Percentiles rank a stretch among this genome's conserved stretches.
Conservation (phyloP, 2,888 invertebrate species). For the Ormyrus rosae region DNA sequence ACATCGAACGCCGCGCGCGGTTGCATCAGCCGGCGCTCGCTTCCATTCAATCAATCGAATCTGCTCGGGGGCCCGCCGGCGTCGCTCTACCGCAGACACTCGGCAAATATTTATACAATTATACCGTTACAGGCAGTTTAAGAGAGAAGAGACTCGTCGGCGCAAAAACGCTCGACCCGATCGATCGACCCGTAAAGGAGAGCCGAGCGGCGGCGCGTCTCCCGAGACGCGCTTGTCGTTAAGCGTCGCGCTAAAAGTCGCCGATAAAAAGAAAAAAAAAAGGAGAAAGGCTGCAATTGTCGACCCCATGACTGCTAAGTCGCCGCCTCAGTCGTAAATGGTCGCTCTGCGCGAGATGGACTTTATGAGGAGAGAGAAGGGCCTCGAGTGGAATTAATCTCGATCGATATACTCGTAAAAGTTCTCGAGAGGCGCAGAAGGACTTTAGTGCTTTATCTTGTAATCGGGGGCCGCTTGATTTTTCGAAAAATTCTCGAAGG, state of each 20-base stretch:
- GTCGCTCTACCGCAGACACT: neutral
- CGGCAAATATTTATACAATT: slow-evolving; percentile 18
- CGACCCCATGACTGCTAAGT: neutral
- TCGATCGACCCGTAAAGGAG: too few species aligned
- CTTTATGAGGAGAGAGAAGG: neutral
- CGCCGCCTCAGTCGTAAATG: slow-evolving; percentile 4
- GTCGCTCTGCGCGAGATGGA: neutral
- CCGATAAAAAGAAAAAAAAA: neutral
- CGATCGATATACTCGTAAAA: slow-evolving; percentile 29
- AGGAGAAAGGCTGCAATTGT: neutral
- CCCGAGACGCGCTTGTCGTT: too few species aligned
- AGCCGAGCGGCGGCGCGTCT: too few species aligned
- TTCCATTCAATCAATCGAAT: slow-evolving; percentile 3
- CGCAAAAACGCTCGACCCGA: too few species aligned
- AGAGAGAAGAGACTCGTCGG: too few species aligned
- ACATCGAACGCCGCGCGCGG: too few species aligned
- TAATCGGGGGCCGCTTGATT: neutral
- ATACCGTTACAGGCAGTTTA: neutral
- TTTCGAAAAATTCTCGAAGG: too few species aligned
- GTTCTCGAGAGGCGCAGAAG: neutral
- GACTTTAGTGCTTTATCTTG: slow-evolving; percentile 22
- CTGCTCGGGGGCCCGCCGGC: neutral
- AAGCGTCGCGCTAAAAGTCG: too few species aligned
- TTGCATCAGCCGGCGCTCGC: too few species aligned
- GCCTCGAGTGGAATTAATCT: slow-evolving; percentile 8